phyloP scores from a whole-genome alignment of 2,113 vertebrate genomes.

The Notechis scutatus region DNA sequence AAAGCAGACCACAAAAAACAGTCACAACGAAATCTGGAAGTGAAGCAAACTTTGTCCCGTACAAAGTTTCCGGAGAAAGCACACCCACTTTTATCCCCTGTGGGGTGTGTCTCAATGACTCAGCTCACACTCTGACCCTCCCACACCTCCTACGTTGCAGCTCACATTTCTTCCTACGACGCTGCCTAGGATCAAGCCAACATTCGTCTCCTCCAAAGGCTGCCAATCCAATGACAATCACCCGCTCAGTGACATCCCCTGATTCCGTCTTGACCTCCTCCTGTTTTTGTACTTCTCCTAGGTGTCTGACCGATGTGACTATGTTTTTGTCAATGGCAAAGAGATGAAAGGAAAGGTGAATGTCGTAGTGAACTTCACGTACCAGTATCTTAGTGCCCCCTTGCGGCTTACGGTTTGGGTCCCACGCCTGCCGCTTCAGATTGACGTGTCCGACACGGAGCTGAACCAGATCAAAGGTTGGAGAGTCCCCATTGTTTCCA shows the following conservation, averaged over 20 bases:
- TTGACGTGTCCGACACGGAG: constrained; percentile 92
- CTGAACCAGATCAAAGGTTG: constrained; percentile 96
- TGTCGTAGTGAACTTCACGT: constrained; percentile 88
- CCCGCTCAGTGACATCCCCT: not conserved
- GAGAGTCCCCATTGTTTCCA: constrained; percentile 81
- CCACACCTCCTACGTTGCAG: too few relatives aligned
- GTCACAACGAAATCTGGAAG: too few relatives aligned
- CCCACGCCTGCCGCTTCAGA: constrained; percentile 92
- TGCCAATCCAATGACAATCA: not conserved
- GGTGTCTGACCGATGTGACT: constrained; percentile 94
- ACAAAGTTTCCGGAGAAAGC: too few relatives aligned
- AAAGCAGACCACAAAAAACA: too few relatives aligned
- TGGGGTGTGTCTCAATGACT: too few relatives aligned
- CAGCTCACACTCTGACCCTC: too few relatives aligned
- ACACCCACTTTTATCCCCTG: too few relatives aligned
- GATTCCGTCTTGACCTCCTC: not conserved
- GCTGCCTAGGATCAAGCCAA: too few relatives aligned
- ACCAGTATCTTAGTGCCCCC: constrained; percentile 83
- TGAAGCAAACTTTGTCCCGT: too few relatives aligned
- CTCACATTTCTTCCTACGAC: too few relatives aligned
- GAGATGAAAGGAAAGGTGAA: constrained; percentile 90
- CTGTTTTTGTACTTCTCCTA: constrained; percentile 37
- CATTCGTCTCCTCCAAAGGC: not conserved
- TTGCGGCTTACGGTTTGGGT: constrained; percentile 91
- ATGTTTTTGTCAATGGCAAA: constrained; percentile 93